Conservation (phyloP, 2,888 invertebrate species). For the Cataglyphis cursor region DNA sequence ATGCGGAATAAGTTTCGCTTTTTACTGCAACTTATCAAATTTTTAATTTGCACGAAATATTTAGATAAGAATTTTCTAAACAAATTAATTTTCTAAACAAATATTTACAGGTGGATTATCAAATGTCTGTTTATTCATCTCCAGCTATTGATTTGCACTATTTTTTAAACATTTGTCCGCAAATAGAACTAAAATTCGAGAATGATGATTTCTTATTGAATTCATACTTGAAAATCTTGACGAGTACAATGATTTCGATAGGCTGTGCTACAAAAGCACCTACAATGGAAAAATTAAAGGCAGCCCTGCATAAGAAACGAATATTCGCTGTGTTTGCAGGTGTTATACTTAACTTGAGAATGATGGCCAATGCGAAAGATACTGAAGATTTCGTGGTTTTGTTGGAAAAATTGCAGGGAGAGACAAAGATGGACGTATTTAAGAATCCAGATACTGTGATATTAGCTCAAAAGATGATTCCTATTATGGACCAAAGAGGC, state of each 20-base stretch:
- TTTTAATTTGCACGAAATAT: not conserved
- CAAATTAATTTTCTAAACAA: not conserved
- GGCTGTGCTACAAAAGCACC: not conserved
- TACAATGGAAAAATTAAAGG: constrained; percentile 71
- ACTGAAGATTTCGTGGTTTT: constrained; percentile 69
- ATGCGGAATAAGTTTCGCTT: no score
- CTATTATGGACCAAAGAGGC: constrained; percentile 68
- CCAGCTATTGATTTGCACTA: constrained; percentile 75
- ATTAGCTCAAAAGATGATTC: constrained; percentile 68
- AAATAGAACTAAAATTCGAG: not conserved
- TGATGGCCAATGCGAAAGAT: constrained; percentile 66
- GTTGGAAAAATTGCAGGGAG: constrained; percentile 45
- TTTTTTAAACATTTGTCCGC: not conserved
- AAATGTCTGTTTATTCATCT: constrained; percentile 73
- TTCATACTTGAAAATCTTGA: constrained; percentile 49
- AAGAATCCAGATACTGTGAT: constrained; percentile 68
- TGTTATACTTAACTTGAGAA: constrained; percentile 71
- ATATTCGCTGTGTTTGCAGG: constrained; percentile 67
- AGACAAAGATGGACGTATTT: constrained; percentile 74
- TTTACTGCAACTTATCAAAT: not conserved
- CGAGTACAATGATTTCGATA: not conserved
- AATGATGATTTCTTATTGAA: not conserved
- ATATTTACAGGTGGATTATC: not conserved
- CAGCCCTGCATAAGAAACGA: constrained; percentile 70
- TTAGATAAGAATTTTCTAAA: not conserved